These are phyloP conservation scores for Acipenser oxyrinchus DNA, from an alignment of 2,797 vertebrate genomes.

Conservation along the genomic window DNA sequence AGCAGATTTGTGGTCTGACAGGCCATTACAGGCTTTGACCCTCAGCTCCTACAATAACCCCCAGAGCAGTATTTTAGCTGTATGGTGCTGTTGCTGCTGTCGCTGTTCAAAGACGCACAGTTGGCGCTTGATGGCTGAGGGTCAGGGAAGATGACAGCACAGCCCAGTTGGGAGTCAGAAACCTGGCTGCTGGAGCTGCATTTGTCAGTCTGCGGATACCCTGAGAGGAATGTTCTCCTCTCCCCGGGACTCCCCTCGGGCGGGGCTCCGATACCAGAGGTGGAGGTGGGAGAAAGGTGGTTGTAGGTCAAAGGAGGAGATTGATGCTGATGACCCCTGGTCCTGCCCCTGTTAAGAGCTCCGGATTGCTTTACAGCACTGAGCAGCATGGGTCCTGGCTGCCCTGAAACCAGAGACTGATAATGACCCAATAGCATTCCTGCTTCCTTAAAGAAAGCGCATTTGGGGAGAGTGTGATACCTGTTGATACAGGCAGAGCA, in stretches of 20 bases:
- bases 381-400: slow-evolving; percentile 49
- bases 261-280: slow-evolving; percentile 27
- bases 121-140: slow-evolving; percentile 15
- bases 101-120: slow-evolving; percentile 46
- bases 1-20: slow-evolving; percentile 20
- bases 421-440: slow-evolving; percentile 28
- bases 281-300: slow-evolving; percentile 30
- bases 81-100: slow-evolving; percentile 25
- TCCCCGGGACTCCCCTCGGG: slow-evolving; percentile 16
- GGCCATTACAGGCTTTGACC: slow-evolving; percentile 54
- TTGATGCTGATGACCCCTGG: slow-evolving; percentile 48
- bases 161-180: slow-evolving; percentile 19
- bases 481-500: too few species aligned
- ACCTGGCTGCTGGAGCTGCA: slow-evolving; percentile 22
- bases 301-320: slow-evolving; percentile 37
- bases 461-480: too few species aligned
- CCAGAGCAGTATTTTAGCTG: slow-evolving; percentile 25
- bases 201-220: slow-evolving; percentile 27
- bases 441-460: too few species aligned
- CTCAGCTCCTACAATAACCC: slow-evolving; percentile 59
- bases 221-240: slow-evolving; percentile 3
- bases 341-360: slow-evolving; percentile 40
- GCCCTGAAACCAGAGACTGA: slow-evolving; percentile 46
- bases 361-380: slow-evolving; percentile 46
- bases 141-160: slow-evolving; percentile 23